Percentiles rank a stretch among this genome's conserved stretches.
Evolutionary conservation across 2,797 vertebrate species (phyloP).

Genomic region (Brotula barbata): DNA sequence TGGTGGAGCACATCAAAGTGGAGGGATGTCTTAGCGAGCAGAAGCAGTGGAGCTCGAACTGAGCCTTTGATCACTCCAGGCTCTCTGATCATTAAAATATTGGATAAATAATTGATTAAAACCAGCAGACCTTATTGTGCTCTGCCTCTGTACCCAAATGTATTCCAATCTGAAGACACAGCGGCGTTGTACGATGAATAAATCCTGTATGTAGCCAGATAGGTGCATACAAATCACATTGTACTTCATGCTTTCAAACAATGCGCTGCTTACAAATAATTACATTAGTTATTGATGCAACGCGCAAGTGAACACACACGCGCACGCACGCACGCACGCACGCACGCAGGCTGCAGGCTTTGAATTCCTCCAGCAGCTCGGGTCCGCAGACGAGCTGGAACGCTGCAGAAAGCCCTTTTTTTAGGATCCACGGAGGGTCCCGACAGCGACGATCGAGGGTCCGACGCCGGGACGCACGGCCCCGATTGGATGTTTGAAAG

Average conservation of each 20-base stretch:
- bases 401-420: conserved; percentile 34
- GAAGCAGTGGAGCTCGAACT: conserved; percentile 75
- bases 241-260: conserved; percentile 7
- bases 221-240: neutral
- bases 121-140: conserved; percentile 81
- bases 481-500: no score
- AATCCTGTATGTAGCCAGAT: conserved; percentile 26
- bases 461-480: no score
- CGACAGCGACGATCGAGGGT: no score
- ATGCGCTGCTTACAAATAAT: conserved; percentile 4
- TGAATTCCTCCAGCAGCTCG: conserved; percentile 19
- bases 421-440: conserved; percentile 34
- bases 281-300: conserved; percentile 29
- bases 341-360: conserved; percentile 20
- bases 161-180: conserved; percentile 64
- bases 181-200: conserved; percentile 47
- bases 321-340: conserved; percentile 5
- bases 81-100: conserved; percentile 87
- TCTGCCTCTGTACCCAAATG: conserved; percentile 71
- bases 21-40: conserved; percentile 76
- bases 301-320: conserved; percentile 7
- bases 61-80: conserved; percentile 82
- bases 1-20: conserved; percentile 82
- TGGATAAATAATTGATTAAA: conserved; percentile 87
- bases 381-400: conserved; percentile 32